Percentiles rank a stretch among this genome's conserved stretches.
These are phyloP conservation scores for Acrocephalus scirpaceus DNA, from an alignment of 2,797 vertebrate genomes.

Conservation along the genomic window DNA sequence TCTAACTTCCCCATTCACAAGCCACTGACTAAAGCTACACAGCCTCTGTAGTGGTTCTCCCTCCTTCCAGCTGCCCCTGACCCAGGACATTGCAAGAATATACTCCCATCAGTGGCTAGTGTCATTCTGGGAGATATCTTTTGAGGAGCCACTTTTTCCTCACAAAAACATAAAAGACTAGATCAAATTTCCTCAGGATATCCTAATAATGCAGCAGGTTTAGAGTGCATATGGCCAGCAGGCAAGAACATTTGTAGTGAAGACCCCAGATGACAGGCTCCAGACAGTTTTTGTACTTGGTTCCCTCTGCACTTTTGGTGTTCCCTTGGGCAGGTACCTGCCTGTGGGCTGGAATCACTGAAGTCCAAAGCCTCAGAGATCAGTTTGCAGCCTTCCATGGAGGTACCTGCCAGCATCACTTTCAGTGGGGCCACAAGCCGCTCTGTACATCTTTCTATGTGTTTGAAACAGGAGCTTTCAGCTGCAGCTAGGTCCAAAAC, in stretches of 20 bases:
- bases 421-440: background rate
- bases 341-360: background rate
- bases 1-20: background rate
- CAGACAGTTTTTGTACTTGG: background rate
- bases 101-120: background rate
- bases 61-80: background rate
- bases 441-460: background rate
- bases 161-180: background rate
- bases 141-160: background rate
- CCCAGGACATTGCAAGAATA: background rate
- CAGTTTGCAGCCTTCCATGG: background rate
- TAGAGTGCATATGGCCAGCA: background rate
- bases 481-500: background rate
- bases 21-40: background rate
- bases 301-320: background rate
- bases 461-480: background rate
- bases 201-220: background rate
- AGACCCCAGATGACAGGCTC: background rate
- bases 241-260: background rate
- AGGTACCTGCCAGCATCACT: background rate
- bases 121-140: background rate
- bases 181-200: background rate
- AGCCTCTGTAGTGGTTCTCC: background rate
- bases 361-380: background rate
- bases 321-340: rapidly evolving